Conservation (phyloP, 2,888 invertebrate species). For the Agrochola circellaris region DNA sequence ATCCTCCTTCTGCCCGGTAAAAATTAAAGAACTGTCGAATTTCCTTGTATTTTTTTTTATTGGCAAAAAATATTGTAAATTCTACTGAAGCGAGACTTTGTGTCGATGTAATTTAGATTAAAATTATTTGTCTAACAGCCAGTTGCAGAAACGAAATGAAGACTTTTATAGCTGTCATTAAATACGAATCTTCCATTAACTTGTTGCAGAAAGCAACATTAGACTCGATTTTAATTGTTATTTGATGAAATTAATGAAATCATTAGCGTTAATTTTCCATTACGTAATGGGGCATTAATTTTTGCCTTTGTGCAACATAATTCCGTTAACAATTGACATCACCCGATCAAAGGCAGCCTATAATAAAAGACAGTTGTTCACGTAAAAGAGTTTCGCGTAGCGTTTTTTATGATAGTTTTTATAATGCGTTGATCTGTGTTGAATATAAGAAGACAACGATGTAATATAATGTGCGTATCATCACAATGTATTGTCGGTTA, state of each 20-base stretch:
- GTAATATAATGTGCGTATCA: constrained; percentile 64
- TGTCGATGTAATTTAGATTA: too few species aligned
- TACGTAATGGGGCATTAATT: too few species aligned
- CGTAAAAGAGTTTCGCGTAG: constrained; percentile 44
- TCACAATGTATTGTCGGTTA: constrained; percentile 54
- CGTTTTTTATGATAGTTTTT: constrained; percentile 52
- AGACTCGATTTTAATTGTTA: too few species aligned
- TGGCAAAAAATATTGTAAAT: not conserved
- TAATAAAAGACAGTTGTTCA: constrained; percentile 63
- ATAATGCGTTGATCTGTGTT: constrained; percentile 55
- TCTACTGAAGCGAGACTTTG: not conserved
- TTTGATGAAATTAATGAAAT: too few species aligned
- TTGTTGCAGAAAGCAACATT: too few species aligned
- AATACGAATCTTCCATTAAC: too few species aligned
- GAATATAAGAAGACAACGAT: constrained; percentile 58
- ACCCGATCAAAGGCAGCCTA: constrained; percentile 4
- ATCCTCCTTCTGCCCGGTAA: not conserved
- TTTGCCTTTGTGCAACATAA: not conserved
- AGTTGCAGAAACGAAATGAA: too few species aligned
- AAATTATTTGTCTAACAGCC: too few species aligned
- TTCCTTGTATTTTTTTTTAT: not conserved
- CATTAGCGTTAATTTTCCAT: too few species aligned
- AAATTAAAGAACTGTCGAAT: not conserved
- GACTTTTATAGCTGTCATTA: too few species aligned
- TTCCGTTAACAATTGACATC: not conserved